phyloP scores from a whole-genome alignment of 2,797 vertebrate genomes.

The Microctenopoma stevenorrisi region DNA sequence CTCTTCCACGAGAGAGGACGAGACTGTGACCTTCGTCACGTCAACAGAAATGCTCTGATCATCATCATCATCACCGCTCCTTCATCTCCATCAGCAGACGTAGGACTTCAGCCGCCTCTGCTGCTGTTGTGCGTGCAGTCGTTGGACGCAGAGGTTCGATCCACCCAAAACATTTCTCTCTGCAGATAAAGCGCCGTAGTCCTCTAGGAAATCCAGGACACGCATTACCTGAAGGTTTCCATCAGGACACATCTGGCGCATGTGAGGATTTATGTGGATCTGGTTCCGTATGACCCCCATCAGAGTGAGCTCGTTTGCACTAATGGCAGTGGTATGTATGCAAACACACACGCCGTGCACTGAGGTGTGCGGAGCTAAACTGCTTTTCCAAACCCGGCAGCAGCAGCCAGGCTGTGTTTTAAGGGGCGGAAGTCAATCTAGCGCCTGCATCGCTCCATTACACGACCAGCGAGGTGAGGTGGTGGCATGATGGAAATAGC shows the following conservation, averaged over 20 bases:
- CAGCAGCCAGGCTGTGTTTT: conserved; percentile 56
- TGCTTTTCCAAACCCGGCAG: conserved; percentile 32
- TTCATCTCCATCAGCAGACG: too few relatives aligned
- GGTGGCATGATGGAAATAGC: conserved; percentile 70
- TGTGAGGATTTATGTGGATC: conserved; percentile 33
- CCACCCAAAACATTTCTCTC: too few relatives aligned
- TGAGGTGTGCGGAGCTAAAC: conserved; percentile 38
- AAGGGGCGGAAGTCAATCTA: conserved; percentile 70
- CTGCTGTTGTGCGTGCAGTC: too few relatives aligned
- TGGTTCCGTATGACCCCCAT: conserved; percentile 46
- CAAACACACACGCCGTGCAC: conserved; percentile 45
- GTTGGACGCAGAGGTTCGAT: too few relatives aligned
- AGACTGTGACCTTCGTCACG: too few relatives aligned
- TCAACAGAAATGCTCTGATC: too few relatives aligned
- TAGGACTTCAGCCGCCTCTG: too few relatives aligned
- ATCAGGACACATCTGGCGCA: conserved; percentile 40
- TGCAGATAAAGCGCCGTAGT: too few relatives aligned
- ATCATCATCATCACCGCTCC: too few relatives aligned
- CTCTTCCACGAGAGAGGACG: too few relatives aligned
- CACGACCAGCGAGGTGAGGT: conserved; percentile 71
- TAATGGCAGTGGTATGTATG: conserved; percentile 52
- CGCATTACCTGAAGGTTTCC: conserved; percentile 16
- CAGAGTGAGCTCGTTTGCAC: not conserved
- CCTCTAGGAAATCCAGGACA: not conserved
- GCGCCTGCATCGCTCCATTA: conserved; percentile 70